These are phyloP conservation scores for Nemurella pictetii DNA, from an alignment of 2,888 invertebrate species.

Conservation along the genomic window DNA sequence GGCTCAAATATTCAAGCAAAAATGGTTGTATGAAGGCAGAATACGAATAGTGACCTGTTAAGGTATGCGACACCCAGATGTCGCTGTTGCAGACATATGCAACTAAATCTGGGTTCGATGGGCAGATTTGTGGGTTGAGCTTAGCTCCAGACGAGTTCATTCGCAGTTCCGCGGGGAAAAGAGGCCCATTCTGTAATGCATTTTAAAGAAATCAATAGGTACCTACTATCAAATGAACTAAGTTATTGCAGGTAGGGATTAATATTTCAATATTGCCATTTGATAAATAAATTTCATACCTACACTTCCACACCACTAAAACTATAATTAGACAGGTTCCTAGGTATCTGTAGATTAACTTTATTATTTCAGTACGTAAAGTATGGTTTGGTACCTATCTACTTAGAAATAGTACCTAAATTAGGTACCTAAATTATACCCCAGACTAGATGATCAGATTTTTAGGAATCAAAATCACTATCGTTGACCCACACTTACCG, in stretches of 20 bases:
- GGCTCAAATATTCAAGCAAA: too few relatives aligned
- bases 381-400: background rate
- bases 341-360: too few relatives aligned
- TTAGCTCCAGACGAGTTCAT: slow-evolving; percentile 69
- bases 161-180: slow-evolving; percentile 70
- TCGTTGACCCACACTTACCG: too few relatives aligned
- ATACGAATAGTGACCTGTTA: slow-evolving; percentile 52
- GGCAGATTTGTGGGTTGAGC: slow-evolving; percentile 82
- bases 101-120: slow-evolving; percentile 75
- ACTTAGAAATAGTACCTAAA: background rate
- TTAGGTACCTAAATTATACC: too few relatives aligned
- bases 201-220: slow-evolving; percentile 35
- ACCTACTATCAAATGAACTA: background rate
- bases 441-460: too few relatives aligned
- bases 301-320: too few relatives aligned
- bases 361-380: background rate
- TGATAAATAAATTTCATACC: too few relatives aligned
- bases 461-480: too few relatives aligned
- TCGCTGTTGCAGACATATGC: slow-evolving; percentile 90
- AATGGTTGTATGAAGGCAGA: too few relatives aligned
- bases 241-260: background rate
- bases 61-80: slow-evolving; percentile 81
- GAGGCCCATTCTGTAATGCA: slow-evolving; percentile 60
- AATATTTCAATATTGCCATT: background rate
- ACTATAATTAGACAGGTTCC: too few relatives aligned